phyloP scores from a whole-genome alignment of 2,888 invertebrate species.

The Iphiclides podalirius region DNA sequence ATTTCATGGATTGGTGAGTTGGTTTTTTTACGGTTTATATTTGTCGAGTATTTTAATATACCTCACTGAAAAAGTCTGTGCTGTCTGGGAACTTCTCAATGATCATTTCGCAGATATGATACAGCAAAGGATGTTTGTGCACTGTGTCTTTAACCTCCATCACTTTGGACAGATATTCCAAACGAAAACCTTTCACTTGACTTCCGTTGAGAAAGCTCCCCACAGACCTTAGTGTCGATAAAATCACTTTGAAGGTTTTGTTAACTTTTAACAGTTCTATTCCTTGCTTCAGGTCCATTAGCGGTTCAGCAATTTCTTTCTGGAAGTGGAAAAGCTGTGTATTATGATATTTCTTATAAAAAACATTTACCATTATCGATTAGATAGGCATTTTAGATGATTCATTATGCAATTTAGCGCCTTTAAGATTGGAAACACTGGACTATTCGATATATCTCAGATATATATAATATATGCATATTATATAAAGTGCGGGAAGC shows the following conservation, averaged over 20 bases:
- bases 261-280: slow-evolving; percentile 94
- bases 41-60: too few relatives aligned
- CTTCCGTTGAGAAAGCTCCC: slow-evolving; percentile 98
- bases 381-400: too few relatives aligned
- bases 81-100: slow-evolving; percentile 97
- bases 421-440: too few relatives aligned
- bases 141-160: slow-evolving; percentile 99
- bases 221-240: slow-evolving; percentile 95
- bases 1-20: too few relatives aligned
- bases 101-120: slow-evolving; percentile 98
- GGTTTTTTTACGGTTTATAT: too few relatives aligned
- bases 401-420: too few relatives aligned
- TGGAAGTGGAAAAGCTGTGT: slow-evolving; percentile 42
- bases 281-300: slow-evolving; percentile 99
- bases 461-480: too few relatives aligned
- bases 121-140: slow-evolving; percentile 97
- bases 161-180: slow-evolving; percentile 98
- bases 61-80: slow-evolving; percentile 98
- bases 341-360: too few relatives aligned
- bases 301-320: slow-evolving; percentile 98
- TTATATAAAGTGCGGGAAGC: too few relatives aligned
- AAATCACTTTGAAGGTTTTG: slow-evolving; percentile 96
- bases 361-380: too few relatives aligned
- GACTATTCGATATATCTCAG: too few relatives aligned
- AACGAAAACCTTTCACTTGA: slow-evolving; percentile 96